Conservation (phyloP, 2,888 invertebrate genomes). For the Catonia carolina region DNA sequence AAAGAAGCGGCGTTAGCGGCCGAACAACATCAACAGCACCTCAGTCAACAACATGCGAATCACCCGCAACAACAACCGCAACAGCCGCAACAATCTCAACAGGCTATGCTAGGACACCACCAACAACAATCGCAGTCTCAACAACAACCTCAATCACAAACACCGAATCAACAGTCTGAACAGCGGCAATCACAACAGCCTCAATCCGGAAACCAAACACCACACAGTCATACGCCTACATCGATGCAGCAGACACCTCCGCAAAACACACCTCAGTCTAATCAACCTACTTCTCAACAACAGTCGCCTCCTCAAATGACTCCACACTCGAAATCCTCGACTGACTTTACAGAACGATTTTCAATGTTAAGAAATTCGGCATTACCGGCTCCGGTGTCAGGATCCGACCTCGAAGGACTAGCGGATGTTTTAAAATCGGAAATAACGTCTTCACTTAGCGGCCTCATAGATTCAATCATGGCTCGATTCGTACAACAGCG, state of each 20-base stretch:
- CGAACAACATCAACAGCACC: constrained; percentile 49
- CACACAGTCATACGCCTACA: constrained; percentile 24
- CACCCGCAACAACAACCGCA: constrained; percentile 49
- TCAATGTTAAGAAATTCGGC: constrained; percentile 66
- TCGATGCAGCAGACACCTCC: constrained; percentile 43
- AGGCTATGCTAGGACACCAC: constrained; percentile 44
- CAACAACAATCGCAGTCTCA: constrained; percentile 33
- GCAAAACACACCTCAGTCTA: constrained; percentile 35
- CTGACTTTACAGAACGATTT: constrained; percentile 67
- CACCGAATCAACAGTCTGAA: constrained; percentile 41
- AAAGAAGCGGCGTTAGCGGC: constrained; percentile 51
- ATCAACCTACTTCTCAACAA: constrained; percentile 22
- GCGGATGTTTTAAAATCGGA: constrained; percentile 89
- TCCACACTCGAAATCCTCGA: constrained; percentile 29
- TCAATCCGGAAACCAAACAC: constrained; percentile 35
- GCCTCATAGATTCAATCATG: constrained; percentile 81
- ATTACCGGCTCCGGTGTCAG: constrained; percentile 59
- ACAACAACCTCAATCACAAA: constrained; percentile 33
- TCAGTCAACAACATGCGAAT: constrained; percentile 48
- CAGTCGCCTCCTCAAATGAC: constrained; percentile 29
- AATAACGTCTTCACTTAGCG: constrained; percentile 75
- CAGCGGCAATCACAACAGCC: constrained; percentile 42
- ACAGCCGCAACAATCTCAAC: constrained; percentile 48
- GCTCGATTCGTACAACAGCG: constrained; percentile 78
- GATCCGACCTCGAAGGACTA: constrained; percentile 77